Percentiles rank a stretch among this genome's conserved stretches.
Conservation (phyloP, 1,140 invertebrate genomes). For the Lepidostoma basale region DNA sequence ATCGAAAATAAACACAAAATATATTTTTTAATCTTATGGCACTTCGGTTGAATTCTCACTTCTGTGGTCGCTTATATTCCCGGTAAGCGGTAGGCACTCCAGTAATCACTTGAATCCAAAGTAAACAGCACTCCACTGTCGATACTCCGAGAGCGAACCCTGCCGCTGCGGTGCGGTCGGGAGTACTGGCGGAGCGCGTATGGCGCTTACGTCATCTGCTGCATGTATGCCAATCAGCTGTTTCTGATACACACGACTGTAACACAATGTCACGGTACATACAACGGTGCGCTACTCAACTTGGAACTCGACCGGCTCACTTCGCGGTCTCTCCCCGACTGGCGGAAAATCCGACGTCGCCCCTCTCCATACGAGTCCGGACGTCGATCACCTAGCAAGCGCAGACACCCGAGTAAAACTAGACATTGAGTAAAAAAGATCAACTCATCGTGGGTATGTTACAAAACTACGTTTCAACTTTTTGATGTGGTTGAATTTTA, state of each 20-base stretch:
- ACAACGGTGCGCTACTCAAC: background rate
- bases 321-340: conserved; percentile 33
- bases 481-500: background rate
- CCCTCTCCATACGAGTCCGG: background rate
- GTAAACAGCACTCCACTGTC: conserved; percentile 2
- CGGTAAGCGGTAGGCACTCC: conserved; percentile 21
- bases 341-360: conserved; percentile 14
- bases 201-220: conserved; percentile 24
- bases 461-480: background rate
- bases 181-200: conserved; percentile 24
- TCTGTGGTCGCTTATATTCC: conserved; percentile 6
- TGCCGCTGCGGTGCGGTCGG: conserved; percentile 23
- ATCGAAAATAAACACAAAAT: background rate
- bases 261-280: conserved; percentile 19
- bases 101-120: conserved; percentile 18
- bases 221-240: conserved; percentile 35
- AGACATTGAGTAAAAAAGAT: background rate
- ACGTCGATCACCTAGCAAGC: background rate
- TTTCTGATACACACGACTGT: conserved; percentile 15
- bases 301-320: background rate
- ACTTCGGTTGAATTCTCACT: conserved; percentile 22
- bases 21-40: conserved; percentile 7
- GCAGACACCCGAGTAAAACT: background rate
- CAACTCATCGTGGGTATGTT: background rate
- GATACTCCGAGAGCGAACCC: background rate